These are phyloP conservation scores for Andrena flavipes DNA, from an alignment of 2,888 invertebrate species.

Conservation along the genomic window DNA sequence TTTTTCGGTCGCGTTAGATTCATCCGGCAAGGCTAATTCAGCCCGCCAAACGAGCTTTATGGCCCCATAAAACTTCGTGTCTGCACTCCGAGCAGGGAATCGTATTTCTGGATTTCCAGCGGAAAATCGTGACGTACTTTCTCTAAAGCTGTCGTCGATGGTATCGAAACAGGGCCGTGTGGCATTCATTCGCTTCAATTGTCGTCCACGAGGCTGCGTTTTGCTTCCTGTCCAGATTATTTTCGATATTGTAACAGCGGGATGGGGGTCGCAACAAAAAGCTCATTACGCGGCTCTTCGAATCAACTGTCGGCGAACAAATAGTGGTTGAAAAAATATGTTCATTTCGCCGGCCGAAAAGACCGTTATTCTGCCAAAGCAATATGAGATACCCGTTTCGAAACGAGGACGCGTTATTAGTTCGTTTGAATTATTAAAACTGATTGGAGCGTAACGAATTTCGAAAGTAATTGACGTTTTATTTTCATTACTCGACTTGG, in stretches of 20 bases:
- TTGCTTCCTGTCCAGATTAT: conserved; percentile 37
- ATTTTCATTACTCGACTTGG: not conserved
- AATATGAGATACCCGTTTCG: conserved; percentile 6
- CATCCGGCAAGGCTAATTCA: not conserved
- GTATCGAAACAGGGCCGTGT: conserved; percentile 27
- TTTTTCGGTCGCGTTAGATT: not conserved
- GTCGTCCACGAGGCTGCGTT: conserved; percentile 37
- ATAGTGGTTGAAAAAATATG: conserved; percentile 12
- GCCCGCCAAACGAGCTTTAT: conserved; percentile 20
- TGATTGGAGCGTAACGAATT: conserved; percentile 5
- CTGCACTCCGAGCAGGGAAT: not conserved
- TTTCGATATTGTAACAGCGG: conserved; percentile 18
- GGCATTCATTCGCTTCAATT: conserved; percentile 4
- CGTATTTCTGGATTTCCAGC: conserved; percentile 4
- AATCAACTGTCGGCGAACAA: not conserved
- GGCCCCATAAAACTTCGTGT: not conserved
- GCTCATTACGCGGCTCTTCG: conserved; percentile 51
- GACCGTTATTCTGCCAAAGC: not conserved
- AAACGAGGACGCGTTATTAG: conserved; percentile 19
- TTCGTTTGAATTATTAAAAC: conserved; percentile 7
- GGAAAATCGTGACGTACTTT: not conserved
- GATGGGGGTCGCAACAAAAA: conserved; percentile 35
- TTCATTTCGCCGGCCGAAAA: conserved; percentile 22
- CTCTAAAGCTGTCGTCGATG: not conserved
- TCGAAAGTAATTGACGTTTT: not conserved